phyloP scores from a whole-genome alignment of 2,888 invertebrate species.

The Heliconius erato region DNA sequence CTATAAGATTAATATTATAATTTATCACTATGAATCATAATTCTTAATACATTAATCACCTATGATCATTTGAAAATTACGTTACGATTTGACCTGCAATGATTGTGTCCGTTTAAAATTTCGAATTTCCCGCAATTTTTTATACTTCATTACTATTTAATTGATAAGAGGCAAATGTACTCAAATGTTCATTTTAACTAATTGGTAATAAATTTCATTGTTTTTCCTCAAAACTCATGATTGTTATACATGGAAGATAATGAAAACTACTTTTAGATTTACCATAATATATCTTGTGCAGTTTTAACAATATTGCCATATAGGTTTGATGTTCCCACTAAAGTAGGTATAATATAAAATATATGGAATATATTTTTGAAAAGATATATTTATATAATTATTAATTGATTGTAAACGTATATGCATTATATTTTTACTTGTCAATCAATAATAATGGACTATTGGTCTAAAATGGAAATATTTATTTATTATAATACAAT shows the following conservation, averaged over 20 bases:
- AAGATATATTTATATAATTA: no score
- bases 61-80: background rate
- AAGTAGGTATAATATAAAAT: background rate
- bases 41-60: background rate
- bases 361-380: background rate
- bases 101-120: background rate
- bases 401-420: no score
- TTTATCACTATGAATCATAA: background rate
- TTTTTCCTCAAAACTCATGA: background rate
- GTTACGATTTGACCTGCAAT: slow-evolving; percentile 8
- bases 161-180: background rate
- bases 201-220: background rate
- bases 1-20: background rate
- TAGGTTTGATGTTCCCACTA: slow-evolving; percentile 2
- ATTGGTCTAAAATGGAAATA: background rate
- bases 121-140: slow-evolving; percentile 19
- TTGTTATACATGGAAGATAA: slow-evolving; percentile 12
- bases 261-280: slow-evolving; percentile 19
- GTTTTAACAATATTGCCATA: slow-evolving; percentile 56
- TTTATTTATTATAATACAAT: no score
- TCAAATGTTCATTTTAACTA: background rate
- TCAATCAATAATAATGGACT: background rate
- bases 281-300: slow-evolving; percentile 14
- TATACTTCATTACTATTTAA: background rate
- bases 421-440: background rate